Evolutionary conservation across 1,140 invertebrate species (phyloP), one percentile per base, ranked within the genome.

Genomic region (Lutraria rhynchaena): DNA sequence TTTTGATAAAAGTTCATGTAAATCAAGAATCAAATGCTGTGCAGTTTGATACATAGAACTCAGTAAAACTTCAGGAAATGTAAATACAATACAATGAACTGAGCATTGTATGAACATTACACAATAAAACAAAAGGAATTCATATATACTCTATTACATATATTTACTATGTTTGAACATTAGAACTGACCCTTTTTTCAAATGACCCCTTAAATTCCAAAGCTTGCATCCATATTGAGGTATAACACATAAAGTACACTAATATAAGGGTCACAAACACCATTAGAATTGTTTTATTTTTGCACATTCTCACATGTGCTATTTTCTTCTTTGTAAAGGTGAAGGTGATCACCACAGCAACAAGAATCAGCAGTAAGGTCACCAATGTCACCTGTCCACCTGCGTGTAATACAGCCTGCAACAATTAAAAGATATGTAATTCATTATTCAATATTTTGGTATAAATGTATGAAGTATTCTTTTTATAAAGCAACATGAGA

Each of bases 221-320:
- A 1, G 86, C 86, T 35, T 87, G 86, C 85, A 91, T 88, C 88
- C 89, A 89, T 33, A 90, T 87, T 22, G 89, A 87, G 22, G 90
- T 90, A 63, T 51, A 65, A 78, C 88, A 91, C 85, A 90, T 88
- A 73, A 91, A 87, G 73, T 91, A 91, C 15, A 91, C 81, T 17
- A 90, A 27, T 13, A 91, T 78, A 4, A 90, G 63, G 1, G 76
- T 81, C 1, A 89, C 33, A 78, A 91, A 91, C 31, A 87, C 82
- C n/a, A 91, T 22, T 4, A 91, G 74, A 37, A 91, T 89, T 24
- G 83, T 88, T 71, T 88, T 88, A 55, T 89, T 90, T 49, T 84
- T 85, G 71, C 88, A 90, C 29, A 85, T 60, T 53, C 85, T 81
- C 9, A 86, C 27, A 0, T 85, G 85, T 19, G 85, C 82, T 0